Base-by-base conservation (phyloP, 1,140 invertebrate species). In the Delia radicum region DNA sequence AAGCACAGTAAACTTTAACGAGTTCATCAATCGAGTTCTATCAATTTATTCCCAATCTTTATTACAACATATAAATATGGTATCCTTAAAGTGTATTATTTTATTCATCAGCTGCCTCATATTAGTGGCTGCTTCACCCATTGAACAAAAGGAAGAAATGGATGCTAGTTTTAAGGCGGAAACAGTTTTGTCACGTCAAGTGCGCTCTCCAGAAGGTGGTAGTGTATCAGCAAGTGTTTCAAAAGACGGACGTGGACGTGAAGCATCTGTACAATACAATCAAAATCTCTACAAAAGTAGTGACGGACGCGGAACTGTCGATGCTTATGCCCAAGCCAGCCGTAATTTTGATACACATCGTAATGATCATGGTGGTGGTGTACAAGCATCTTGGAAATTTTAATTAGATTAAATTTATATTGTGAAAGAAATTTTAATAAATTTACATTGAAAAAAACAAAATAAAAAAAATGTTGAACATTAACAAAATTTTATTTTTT, bases 251-350 rank as follows among this genome's bases (percentile, higher is more conserved):
- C 5, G 7, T 29, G 82, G 82, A 18, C 79, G 82, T 2, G 77
- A 80, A 69, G 79, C 79, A 10, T 69, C 55, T 33, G 37, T 79
- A 0, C 80, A 83, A 29, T 83, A 83, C 27, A 83, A 83, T 74
- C 81, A 83, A 7, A 83, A 83, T 79, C 71, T 83, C 0, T 81
- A 28, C 29, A 79, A 73, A 13, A 81, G 79, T 24, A 62, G 63
- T 8, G 80, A 83, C 80, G 81, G 81, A 55, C 81, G 81, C 79
- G 80, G 79, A 75, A 77, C 21, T 29, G 76, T 83, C 10, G 81
- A 83, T 78, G 82, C 82, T 75, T 83, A 83, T 62, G 82, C 81
- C n/a, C 82, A 83, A 75, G 82, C 79, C 28, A 78, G 74, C 24
- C 65, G 80, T 0, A 82, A 83, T 27, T 79, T 83, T 10, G 80